Base-by-base conservation (phyloP, 2,888 invertebrate species). In the Ectemnius cavifrons region DNA sequence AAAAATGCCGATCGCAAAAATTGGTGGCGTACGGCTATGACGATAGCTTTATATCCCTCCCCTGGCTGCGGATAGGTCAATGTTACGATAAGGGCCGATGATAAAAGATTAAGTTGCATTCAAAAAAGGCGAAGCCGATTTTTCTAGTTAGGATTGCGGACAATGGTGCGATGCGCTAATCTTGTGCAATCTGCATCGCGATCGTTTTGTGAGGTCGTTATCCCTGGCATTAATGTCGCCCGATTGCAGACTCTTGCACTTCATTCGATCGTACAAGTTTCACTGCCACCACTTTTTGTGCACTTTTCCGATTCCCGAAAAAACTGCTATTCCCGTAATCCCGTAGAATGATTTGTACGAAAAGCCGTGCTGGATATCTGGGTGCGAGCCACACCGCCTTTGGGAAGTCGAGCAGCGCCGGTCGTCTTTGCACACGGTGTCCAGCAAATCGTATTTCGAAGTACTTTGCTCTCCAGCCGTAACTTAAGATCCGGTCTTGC, bases 351-450 rank as follows among this genome's bases (percentile, higher is more conserved):
- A 62, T 37, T 20, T 20, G 5, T 49, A 45, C 13, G 47, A 57
- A 20, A 14, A 67, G 4, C 45, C 14, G 20, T 28, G 62, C 61
- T 65, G 67, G 45, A 78, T 66, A 77, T 67, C 62, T 16, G 72
- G 49, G 18, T 68, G 66, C 68, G 67, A 72, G 16, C 71, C 63
- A 63, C 77, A 71, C 73, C 57, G 68, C 65, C 62, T 37, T 37
- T 37, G 65, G 59, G 20, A 66, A 69, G 73, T 61, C 72, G 75
- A 52, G 67, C 77, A 79, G 77, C 37, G 37, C 37, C 37, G 69
- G 81, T 73, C 81, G 73, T 73, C 64, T 71, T 73, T 79, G 73
- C 79, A 82, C 74, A 79, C 71, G 71, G 77, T 73, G 71, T 81
- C 79, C 79, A 74, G 58, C 27, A 64, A 60, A 74, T 23, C 47